Evolutionary conservation across 2,797 vertebrate species (phyloP).

Genomic region (Galago senegalensis): DNA sequence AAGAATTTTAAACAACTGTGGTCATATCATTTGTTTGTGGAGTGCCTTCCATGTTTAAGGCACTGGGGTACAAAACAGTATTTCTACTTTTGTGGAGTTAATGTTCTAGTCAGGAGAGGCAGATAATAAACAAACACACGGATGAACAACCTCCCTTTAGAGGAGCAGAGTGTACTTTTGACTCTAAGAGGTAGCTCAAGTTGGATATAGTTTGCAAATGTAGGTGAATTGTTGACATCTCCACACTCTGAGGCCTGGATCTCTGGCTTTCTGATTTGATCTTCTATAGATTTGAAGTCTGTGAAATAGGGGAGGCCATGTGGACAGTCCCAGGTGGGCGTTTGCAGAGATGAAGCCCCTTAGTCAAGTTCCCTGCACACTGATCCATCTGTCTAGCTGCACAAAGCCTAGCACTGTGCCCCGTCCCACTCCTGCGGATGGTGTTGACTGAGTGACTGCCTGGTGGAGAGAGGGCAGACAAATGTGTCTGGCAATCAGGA

Average conservation of each 20-base stretch:
- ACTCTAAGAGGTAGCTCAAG: too few species aligned
- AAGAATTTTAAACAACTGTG: constrained; percentile 75
- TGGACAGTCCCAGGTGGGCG: background rate
- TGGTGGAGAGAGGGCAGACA: background rate
- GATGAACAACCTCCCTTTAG: background rate
- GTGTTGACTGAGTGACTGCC: background rate
- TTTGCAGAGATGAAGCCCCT: background rate
- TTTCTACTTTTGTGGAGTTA: background rate
- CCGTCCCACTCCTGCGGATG: background rate
- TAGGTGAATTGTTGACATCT: too few species aligned
- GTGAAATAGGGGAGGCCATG: too few species aligned
- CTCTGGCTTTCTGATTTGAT: background rate
- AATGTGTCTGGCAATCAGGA: background rate
- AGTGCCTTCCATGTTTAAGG: background rate
- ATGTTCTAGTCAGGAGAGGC: background rate
- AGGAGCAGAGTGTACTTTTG: background rate
- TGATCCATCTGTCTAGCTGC: background rate
- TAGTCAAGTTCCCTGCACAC: background rate
- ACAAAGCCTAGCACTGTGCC: background rate
- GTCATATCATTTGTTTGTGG: constrained; percentile 58
- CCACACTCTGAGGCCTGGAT: too few species aligned
- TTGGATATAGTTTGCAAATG: too few species aligned
- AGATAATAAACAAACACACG: background rate
- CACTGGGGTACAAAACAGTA: background rate
- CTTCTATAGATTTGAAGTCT: too few species aligned